Base-by-base conservation (phyloP, 2,888 invertebrate species). In the Drosophila cyrtoloma region DNA sequence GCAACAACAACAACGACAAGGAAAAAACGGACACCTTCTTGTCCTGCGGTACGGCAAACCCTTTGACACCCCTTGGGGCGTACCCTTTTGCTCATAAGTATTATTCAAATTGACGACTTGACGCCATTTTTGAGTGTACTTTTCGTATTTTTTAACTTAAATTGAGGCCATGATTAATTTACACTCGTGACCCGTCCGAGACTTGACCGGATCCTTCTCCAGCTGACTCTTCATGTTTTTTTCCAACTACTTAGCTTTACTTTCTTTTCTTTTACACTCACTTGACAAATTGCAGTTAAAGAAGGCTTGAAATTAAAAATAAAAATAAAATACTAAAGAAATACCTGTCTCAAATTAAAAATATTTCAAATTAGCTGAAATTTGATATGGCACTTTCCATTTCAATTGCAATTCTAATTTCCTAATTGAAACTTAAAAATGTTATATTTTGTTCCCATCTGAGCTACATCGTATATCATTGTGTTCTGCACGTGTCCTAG, bases 81-180 rank as follows among this genome's bases (percentile, higher is more conserved):
- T 30, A 28, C 65, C 64, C 57, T 64, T 69, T 37, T 28, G 67
- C 72, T 57, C 68, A 66, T 63, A 16, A 35, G 60, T 47, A 74
- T 77, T 77, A 77, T 86, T 73, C 82, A 84, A 86, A 86, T 90
- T 86, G 91, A 61, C 73, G 62, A 66, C 69, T 64, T 70, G 62
- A 52, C 72, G 58, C 75, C 84, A 59, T 72, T 86, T 90, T 90
- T 89, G 75, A 75, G 76, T 86, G 91, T 90, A 86, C 87, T 90
- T 86, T 86, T 86, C 78, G 61, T 75, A 84, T 91, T 86, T 86
- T 85, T 91, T 84, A 88, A 90, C 77, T 83, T 59, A 84, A 86
- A 81, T 83, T 90, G 87, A 52, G 69, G 79, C 70, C 89, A 91
- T 91, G 79, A 86, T 86, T 91, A 86, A 86, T 86, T 87, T 73